These are phyloP conservation scores for Stenichneumon culpator DNA, from an alignment of 2,888 invertebrate genomes.

Conservation along the genomic window DNA sequence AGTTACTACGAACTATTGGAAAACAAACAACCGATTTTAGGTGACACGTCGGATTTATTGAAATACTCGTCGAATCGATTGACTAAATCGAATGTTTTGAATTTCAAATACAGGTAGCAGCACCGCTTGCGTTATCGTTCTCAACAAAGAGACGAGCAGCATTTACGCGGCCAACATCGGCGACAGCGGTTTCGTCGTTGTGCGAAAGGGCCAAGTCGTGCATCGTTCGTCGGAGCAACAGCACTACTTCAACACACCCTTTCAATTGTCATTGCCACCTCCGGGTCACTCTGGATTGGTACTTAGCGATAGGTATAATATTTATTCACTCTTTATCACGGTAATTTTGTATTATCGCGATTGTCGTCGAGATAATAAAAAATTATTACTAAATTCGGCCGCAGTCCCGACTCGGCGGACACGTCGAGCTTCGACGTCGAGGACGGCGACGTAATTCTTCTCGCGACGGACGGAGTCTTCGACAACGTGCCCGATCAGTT, in stretches of 20 bases:
- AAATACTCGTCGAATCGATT: background rate
- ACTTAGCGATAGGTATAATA: slow-evolving; percentile 92
- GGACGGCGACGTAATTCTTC: slow-evolving; percentile 97
- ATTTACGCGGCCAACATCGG: slow-evolving; percentile 99
- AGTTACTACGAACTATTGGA: slow-evolving; percentile 97
- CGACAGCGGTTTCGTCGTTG: slow-evolving; percentile 99
- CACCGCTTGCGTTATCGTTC: slow-evolving; percentile 98
- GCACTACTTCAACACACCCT: slow-evolving; percentile 99
- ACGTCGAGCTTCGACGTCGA: slow-evolving; percentile 95
- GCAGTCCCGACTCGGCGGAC: slow-evolving; percentile 95
- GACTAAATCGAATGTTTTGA: background rate
- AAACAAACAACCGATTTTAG: slow-evolving; percentile 96
- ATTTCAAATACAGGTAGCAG: slow-evolving; percentile 91
- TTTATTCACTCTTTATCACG: slow-evolving; percentile 43
- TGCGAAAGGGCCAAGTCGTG: slow-evolving; percentile 94
- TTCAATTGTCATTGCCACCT: slow-evolving; percentile 97
- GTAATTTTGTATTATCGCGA: slow-evolving; percentile 19
- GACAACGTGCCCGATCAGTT: slow-evolving; percentile 98
- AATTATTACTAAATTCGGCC: slow-evolving; percentile 66
- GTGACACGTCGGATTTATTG: slow-evolving; percentile 84
- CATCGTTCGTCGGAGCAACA: slow-evolving; percentile 98
- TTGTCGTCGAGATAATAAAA: background rate
- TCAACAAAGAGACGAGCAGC: slow-evolving; percentile 95
- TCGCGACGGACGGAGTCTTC: slow-evolving; percentile 99
- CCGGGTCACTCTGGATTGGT: slow-evolving; percentile 95